Percentiles rank a stretch among this genome's conserved stretches.
Conservation (phyloP, 2,888 invertebrate species). For the Tenodera sinensis region DNA sequence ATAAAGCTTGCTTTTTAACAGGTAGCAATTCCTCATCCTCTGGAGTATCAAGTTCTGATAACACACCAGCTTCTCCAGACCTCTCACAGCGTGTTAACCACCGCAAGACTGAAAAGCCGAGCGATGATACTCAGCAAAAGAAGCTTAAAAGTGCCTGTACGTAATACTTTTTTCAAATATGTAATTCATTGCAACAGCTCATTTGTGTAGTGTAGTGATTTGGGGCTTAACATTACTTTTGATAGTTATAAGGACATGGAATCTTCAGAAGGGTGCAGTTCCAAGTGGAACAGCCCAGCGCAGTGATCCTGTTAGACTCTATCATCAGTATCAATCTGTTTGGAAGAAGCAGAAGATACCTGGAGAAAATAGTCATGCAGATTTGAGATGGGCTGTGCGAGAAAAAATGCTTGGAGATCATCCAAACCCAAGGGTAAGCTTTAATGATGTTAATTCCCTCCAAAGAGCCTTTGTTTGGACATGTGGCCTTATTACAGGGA, state of each 20-base stretch:
- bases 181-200: no score
- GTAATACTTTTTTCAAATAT: background rate
- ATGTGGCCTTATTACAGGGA: no score
- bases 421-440: constrained; percentile 40
- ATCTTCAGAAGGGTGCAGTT: constrained; percentile 39
- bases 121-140: background rate
- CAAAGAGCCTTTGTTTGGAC: no score
- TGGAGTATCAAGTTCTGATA: background rate
- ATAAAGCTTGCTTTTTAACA: background rate
- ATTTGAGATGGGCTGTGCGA: constrained; percentile 66
- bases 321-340: constrained; percentile 69
- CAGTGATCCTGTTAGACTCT: constrained; percentile 71
- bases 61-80: background rate
- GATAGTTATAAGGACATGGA: constrained; percentile 59
- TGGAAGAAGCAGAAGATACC: constrained; percentile 75
- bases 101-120: background rate
- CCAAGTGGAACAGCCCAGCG: constrained; percentile 38
- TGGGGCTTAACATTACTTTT: background rate
- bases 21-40: background rate
- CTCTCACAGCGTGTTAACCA: background rate
- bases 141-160: background rate
- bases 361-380: constrained; percentile 64
- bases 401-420: constrained; percentile 61
- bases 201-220: no score
- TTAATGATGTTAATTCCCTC: background rate